Evolutionary conservation across 1,140 invertebrate species (phyloP).

Genomic region (Thalassaphorura encarpata): DNA sequence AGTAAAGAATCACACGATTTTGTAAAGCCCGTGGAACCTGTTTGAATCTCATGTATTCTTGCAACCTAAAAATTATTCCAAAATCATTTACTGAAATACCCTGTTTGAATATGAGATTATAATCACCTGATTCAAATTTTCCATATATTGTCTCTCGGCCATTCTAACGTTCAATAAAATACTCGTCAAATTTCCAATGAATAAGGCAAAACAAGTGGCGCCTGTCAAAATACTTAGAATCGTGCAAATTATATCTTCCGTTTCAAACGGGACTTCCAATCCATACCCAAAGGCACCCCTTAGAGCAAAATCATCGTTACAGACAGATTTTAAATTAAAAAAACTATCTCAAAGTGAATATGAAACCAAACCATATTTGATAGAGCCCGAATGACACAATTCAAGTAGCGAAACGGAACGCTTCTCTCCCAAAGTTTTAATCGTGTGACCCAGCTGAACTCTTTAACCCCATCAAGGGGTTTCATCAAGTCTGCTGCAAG

Average conservation of each 20-base stretch:
- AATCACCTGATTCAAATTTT: slow-evolving; percentile 14
- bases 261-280: not conserved
- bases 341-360: not conserved
- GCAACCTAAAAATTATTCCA: not conserved
- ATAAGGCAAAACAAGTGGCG: slow-evolving; percentile 14
- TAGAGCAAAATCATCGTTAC: too few species aligned
- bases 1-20: slow-evolving; percentile 9
- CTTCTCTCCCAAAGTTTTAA: slow-evolving; percentile 15
- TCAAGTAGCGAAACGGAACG: slow-evolving; percentile 2
- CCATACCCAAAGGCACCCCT: slow-evolving; percentile 16
- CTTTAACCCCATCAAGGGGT: not conserved
- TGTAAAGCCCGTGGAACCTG: slow-evolving; percentile 15
- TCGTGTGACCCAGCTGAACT: slow-evolving; percentile 4
- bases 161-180: slow-evolving; percentile 11
- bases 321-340: too few species aligned
- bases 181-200: slow-evolving; percentile 12
- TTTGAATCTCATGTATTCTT: slow-evolving; percentile 16
- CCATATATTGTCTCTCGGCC: slow-evolving; percentile 14
- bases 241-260: slow-evolving; percentile 15
- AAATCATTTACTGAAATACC: not conserved
- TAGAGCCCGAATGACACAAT: slow-evolving; percentile 8
- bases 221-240: slow-evolving; percentile 14
- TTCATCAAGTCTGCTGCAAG: slow-evolving; percentile 9
- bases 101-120: too few species aligned
- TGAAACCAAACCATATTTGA: slow-evolving; percentile 16